Percentiles rank a stretch among this genome's conserved stretches.
phyloP scores from a whole-genome alignment of 2,797 vertebrate genomes.

The Scolopax rusticola region DNA sequence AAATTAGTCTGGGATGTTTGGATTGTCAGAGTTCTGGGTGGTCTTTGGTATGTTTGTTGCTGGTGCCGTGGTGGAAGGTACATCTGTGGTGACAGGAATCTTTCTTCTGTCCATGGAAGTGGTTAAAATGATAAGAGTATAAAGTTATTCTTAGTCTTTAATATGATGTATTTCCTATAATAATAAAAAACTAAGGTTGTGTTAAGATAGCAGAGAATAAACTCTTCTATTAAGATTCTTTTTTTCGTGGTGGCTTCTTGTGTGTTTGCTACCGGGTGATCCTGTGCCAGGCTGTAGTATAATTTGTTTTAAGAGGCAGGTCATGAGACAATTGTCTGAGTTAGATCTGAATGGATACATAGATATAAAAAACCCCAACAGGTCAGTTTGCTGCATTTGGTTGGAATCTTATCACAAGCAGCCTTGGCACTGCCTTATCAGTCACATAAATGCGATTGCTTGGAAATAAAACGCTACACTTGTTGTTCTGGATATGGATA shows the following conservation, averaged over 20 bases:
- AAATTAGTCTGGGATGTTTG: background rate
- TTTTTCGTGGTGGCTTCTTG: background rate
- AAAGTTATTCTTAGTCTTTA: background rate
- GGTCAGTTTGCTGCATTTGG: background rate
- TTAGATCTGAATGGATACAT: accelerated
- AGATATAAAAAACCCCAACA: background rate
- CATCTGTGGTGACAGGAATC: background rate
- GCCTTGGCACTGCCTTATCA: background rate
- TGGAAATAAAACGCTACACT: background rate
- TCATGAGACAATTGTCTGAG: background rate
- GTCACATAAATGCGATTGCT: background rate
- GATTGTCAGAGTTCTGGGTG: background rate
- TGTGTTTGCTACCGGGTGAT: background rate
- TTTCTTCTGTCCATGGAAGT: accelerated
- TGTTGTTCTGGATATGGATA: background rate
- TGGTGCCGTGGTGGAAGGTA: background rate
- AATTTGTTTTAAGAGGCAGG: background rate
- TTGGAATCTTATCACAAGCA: background rate
- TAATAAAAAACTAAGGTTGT: background rate
- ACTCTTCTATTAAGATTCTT: background rate
- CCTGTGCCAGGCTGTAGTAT: background rate
- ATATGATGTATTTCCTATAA: background rate
- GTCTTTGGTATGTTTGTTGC: background rate
- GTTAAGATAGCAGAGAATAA: background rate
- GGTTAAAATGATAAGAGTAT: background rate